Percentiles rank a stretch among this genome's conserved stretches.
Evolutionary conservation across 1,140 invertebrate genomes (phyloP).

Genomic region (Nasonia vitripennis): DNA sequence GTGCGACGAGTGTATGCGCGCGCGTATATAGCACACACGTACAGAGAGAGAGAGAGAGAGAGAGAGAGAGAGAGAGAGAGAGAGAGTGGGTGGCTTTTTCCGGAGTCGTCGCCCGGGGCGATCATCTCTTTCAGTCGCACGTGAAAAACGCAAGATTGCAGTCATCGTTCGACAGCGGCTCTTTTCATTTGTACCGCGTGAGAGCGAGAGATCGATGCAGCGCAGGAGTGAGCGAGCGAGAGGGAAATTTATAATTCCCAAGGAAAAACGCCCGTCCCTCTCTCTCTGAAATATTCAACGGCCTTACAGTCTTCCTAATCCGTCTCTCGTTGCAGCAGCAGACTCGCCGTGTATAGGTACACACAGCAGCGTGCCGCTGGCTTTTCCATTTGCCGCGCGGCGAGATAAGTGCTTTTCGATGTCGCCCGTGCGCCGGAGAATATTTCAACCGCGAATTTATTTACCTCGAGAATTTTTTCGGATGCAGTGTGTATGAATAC

Average conservation of each 20-base stretch:
- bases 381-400: neutral
- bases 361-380: neutral
- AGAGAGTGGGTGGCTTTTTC: neutral
- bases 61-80: neutral
- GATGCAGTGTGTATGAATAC: neutral
- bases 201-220: neutral
- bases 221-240: too few relatives aligned
- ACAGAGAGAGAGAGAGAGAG: neutral
- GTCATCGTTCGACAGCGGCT: neutral
- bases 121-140: neutral
- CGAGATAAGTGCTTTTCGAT: conserved; percentile 46
- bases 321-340: neutral
- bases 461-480: neutral
- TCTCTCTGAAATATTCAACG: conserved; percentile 9
- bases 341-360: neutral
- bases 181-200: neutral
- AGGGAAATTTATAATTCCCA: neutral
- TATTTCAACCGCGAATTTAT: conserved; percentile 13
- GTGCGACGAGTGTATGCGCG: neutral
- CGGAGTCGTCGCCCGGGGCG: neutral
- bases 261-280: neutral
- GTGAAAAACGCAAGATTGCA: conserved; percentile 1
- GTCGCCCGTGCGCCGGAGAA: neutral
- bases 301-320: neutral
- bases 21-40: neutral